Base-by-base conservation (phyloP, 2,888 invertebrate genomes). In the Hylaea fasciaria region DNA sequence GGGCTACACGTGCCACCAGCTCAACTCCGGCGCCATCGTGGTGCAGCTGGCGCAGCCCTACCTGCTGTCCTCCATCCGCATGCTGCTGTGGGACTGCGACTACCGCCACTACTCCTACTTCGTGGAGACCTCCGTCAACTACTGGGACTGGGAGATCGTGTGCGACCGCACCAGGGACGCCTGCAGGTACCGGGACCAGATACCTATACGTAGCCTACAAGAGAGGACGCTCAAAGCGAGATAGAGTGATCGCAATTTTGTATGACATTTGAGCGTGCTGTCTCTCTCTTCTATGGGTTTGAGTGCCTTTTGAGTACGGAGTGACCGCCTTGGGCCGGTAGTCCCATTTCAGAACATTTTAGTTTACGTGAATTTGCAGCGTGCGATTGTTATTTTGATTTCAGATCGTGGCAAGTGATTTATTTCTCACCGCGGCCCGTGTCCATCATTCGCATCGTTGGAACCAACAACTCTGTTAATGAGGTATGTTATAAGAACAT, bases 11-110 rank as follows among this genome's bases (percentile, higher is more conserved):
- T 99, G 98, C 86, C 98, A 99, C 93, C 98, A 98, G 90, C 93
- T 98, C 64, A 98, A 98, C 72, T 96, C 97, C 70, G 99, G 99
- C 60, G 96, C 97, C 72, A 98, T 99, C 80, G 94, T 98, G 73
- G 96, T 99, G 64, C 98, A 99, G 89, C 94, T 99, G 69, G 97
- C 95, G 57, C 99, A 99, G 93, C 99, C 99, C 2, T 99, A 98
- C 86, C 94, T 98, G 80, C 95, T 99, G 65, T 95, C 95, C 57
- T 97, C 97, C 29, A 95, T 99, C 93, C 95, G 98, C 87, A 91
- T 99, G 81, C 92, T 99, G 72, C 93, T 99, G 65, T 99, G 99
- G 99, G 99, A 99, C 92, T 98, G 98, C 87, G 98, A 98, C 90
- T 96, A 96, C 85, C 94, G 99, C 51, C 96, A 96, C 70, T 99